Evolutionary conservation across 2,888 invertebrate genomes (phyloP), one percentile per base, ranked within the genome.

Genomic region (Heliconius hortense): DNA sequence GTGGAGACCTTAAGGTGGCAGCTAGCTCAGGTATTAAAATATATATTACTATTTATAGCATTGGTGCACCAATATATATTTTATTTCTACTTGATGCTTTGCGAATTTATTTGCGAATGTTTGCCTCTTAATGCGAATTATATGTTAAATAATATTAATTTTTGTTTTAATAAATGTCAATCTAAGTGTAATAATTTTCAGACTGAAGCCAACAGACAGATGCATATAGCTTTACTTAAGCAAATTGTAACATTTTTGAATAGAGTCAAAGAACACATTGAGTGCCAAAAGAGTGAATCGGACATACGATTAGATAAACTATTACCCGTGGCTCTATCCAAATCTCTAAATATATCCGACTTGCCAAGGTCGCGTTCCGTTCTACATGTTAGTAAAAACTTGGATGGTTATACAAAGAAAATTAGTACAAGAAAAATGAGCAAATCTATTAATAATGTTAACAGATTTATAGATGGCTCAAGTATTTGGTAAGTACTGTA

Each of bases 1-100:
- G 95, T 96, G 67, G 95, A 96, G 83, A 96, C 96, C 21, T 90
- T 96, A 78, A 95, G 96, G 84, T 96, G 96, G 96, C 96, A 96
- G 85, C 87, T 96, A 67, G 95, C 95, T 87, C 96, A 96, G 95
- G 96, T 96, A 92, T 28, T 53, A 21, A 53, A 31, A 31, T 53
- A 67, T 24, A 0, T 31, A 48, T n/a, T n/a, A 56, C 10, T 31
- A 15, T 11, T 21, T 77, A 67, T 39, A 62, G 21, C 63, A 77
- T 87, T 87, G 86, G 86, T 89, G 88, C 87, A 88, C 86, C 86
- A 87, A 87, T 84, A 70, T 66, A 72, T 24, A 71, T 62, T 59
- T 35, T 2, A 31, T 66, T 26, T 24, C 0, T 28, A 31, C 0
- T 53, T 76, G 62, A 67, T 18, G 79, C 82, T 43, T 73, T 78